These are phyloP conservation scores for Elephantulus edwardii DNA, from an alignment of 2,113 vertebrate species.

Conservation along the genomic window DNA sequence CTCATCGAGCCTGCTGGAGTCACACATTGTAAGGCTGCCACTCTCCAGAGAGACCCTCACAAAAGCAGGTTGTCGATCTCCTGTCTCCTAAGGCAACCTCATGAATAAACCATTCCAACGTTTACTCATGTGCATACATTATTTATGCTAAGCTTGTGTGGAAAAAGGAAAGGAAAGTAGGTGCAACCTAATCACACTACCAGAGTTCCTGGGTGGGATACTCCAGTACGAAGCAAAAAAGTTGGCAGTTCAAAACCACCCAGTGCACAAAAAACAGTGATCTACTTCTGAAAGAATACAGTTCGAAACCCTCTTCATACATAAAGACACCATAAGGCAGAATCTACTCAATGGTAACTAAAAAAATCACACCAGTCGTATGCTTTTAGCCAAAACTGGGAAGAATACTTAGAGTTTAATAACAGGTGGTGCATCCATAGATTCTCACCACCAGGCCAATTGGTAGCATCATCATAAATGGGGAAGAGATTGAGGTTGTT, in stretches of 20 bases:
- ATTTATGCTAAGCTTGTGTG: slow-evolving; percentile 41
- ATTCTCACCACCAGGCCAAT: no score
- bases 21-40: slow-evolving; percentile 4
- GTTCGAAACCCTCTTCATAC: not conserved
- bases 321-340: not conserved
- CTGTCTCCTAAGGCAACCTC: slow-evolving; percentile 55
- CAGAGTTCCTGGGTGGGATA: not conserved
- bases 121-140: slow-evolving; percentile 61
- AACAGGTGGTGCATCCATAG: not conserved
- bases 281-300: not conserved
- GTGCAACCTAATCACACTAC: not conserved
- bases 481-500: no score
- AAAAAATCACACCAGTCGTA: not conserved
- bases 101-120: slow-evolving; percentile 65
- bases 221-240: not conserved
- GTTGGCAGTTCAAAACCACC: not conserved
- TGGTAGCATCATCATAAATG: no score
- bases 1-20: slow-evolving; percentile 18
- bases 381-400: not conserved
- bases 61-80: slow-evolving; percentile 65
- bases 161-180: not conserved
- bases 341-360: not conserved
- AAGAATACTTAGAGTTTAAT: slow-evolving; percentile 12
- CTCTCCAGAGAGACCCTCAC: slow-evolving; percentile 59
- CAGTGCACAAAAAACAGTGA: not conserved